Conservation (phyloP, 2,888 invertebrate species). For the Ceriagrion tenellum region DNA sequence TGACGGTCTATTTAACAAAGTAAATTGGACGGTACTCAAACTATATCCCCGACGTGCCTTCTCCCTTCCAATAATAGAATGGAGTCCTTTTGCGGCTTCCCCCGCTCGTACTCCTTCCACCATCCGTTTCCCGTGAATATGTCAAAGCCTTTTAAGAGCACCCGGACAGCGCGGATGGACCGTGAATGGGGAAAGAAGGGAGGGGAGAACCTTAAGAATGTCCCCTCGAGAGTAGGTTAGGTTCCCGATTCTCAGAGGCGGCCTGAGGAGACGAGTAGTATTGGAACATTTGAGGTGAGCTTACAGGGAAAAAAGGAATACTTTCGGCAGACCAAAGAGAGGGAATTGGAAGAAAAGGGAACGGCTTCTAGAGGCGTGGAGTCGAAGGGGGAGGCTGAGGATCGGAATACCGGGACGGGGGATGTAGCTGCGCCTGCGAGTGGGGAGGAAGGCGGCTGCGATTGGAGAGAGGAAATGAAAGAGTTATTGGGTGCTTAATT, state of each 20-base stretch:
- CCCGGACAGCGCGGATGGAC: slow-evolving; percentile 11
- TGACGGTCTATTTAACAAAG: slow-evolving; percentile 60
- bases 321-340: slow-evolving; percentile 46
- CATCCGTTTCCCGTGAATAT: background rate
- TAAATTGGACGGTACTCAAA: slow-evolving; percentile 46
- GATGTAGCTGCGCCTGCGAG: slow-evolving; percentile 1
- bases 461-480: background rate
- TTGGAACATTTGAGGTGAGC: slow-evolving; percentile 33
- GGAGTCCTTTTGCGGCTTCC: slow-evolving; percentile 44
- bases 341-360: background rate
- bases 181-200: slow-evolving; percentile 45
- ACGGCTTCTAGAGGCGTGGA: background rate
- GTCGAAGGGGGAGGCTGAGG: background rate
- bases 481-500: slow-evolving; percentile 36
- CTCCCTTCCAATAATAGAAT: slow-evolving; percentile 60
- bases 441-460: background rate
- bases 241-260: background rate
- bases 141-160: slow-evolving; percentile 47
- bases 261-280: background rate
- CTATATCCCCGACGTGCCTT: background rate
- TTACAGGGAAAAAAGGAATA: slow-evolving; percentile 55
- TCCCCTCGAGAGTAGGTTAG: slow-evolving; percentile 32
- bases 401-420: background rate
- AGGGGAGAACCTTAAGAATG: slow-evolving; percentile 45
- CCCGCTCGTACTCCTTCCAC: background rate